Conservation (phyloP, 1,140 invertebrate species). For the Goniozus legneri region DNA sequence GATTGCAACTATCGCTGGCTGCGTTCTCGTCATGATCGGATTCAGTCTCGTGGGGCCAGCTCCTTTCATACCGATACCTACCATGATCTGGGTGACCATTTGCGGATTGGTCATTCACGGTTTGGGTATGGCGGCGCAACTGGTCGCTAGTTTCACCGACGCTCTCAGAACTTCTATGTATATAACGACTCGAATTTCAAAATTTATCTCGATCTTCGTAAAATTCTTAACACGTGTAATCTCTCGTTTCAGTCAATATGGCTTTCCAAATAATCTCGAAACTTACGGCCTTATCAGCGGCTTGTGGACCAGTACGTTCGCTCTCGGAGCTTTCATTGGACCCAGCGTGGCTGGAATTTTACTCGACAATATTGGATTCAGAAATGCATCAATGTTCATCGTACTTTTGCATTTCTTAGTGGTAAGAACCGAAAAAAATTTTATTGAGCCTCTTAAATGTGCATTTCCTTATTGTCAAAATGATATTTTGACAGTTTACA, state of each 20-base stretch:
- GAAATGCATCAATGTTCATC: constrained; percentile 70
- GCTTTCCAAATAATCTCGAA: constrained; percentile 75
- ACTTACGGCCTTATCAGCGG: constrained; percentile 82
- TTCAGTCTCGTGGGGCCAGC: constrained; percentile 74
- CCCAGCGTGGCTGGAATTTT: constrained; percentile 75
- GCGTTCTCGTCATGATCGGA: constrained; percentile 62
- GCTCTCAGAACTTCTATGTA: constrained; percentile 73
- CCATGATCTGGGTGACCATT: constrained; percentile 65
- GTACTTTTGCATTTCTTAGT: constrained; percentile 63
- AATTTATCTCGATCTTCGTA: too few species aligned
- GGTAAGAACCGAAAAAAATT: constrained; percentile 50
- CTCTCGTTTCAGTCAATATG: constrained; percentile 56
- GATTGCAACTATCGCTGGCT: constrained; percentile 65
- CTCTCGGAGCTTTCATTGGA: constrained; percentile 80
- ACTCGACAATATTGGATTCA: constrained; percentile 71
- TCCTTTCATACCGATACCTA: constrained; percentile 65
- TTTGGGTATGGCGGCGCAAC: constrained; percentile 74
- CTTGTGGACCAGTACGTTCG: constrained; percentile 82
- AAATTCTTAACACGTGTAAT: too few species aligned
- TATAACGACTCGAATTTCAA: constrained; percentile 34
- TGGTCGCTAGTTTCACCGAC: constrained; percentile 78
- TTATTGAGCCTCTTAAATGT: neutral
- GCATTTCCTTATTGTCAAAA: neutral
- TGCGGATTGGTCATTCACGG: constrained; percentile 72
- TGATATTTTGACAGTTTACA: constrained; percentile 7